Evolutionary conservation across 2,888 invertebrate species (phyloP), one percentile per base, ranked within the genome.

Genomic region (Cloeon dipterum): DNA sequence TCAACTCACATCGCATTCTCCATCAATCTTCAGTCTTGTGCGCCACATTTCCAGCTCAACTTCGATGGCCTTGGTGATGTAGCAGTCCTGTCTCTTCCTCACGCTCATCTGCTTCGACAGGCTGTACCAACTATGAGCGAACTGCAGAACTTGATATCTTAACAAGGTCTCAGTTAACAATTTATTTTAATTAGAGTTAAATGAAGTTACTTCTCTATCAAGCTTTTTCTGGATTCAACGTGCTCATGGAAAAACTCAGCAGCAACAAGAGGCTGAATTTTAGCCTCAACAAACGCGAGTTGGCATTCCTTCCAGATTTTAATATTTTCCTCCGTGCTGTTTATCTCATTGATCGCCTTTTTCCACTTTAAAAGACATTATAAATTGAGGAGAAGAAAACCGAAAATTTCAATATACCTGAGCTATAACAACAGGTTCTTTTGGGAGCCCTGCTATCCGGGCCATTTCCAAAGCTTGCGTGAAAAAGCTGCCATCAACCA

Each of bases 211-310:
- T n/a, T 32, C 32, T 32, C 16, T 11, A 8, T 10, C n/a, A 32
- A 7, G 8, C 8, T 8, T 32, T 16, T 23, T 16, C 29, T 29
- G n/a, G 29, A 61, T 3, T 61, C 59, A 0, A 66, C 63, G 41
- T 66, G 60, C 37, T 63, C 58, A 2, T 69, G 55, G 26, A 73
- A 65, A 50, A 77, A 78, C 42, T 68, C 59, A 0, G 72, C 67
- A 1, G 74, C 65, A 14, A 66, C 61, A 41, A 65, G 63, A 13
- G 73, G 68, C 0, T 65, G 56, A 1, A 78, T 65, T 0, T 67
- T 56, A 36, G 70, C 64, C 21, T 62, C 56, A 44, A 61, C 59
- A 43, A 77, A 73, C 35, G 68, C 68, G 34, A 58, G 53, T 41
- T 74, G 68, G 44, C 74, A 74, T 33, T 63, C 57, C 1, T 61